Evolutionary conservation across 1,140 invertebrate genomes (phyloP).

Genomic region (Tetragonula clypearis): DNA sequence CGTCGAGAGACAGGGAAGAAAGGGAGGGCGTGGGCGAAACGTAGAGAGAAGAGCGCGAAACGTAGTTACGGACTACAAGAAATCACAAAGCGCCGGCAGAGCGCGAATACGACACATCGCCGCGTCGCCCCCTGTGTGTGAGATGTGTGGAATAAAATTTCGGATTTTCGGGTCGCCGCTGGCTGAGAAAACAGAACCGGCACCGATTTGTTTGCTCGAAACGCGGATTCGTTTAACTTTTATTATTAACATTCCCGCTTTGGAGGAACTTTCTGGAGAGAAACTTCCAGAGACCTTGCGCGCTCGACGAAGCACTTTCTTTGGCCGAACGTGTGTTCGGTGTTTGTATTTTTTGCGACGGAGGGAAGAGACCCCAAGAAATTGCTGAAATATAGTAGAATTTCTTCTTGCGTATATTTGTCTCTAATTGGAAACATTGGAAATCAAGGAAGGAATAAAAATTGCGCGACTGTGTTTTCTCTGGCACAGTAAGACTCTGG

Average conservation of each 20-base stretch:
- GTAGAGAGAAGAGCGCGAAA: background rate
- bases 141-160: constrained; percentile 5
- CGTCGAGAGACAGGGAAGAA: background rate
- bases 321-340: background rate
- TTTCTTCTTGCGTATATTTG: background rate
- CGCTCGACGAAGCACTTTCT: no score
- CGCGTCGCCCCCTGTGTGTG: background rate
- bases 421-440: background rate
- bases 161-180: background rate
- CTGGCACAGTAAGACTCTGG: background rate
- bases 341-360: background rate
- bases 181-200: background rate
- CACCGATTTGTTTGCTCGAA: constrained; percentile 25
- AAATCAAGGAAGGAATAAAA: background rate
- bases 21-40: background rate
- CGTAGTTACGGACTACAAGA: constrained; percentile 9
- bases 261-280: background rate
- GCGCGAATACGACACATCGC: no score
- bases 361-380: no score
- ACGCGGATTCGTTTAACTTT: constrained; percentile 33
- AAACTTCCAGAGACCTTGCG: background rate
- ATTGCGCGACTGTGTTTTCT: background rate
- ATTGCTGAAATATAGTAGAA: background rate
- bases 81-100: constrained; percentile 1
- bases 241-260: background rate